Evolutionary conservation across 2,888 invertebrate genomes (phyloP).

Genomic region (Reticulitermes lucifugus): DNA sequence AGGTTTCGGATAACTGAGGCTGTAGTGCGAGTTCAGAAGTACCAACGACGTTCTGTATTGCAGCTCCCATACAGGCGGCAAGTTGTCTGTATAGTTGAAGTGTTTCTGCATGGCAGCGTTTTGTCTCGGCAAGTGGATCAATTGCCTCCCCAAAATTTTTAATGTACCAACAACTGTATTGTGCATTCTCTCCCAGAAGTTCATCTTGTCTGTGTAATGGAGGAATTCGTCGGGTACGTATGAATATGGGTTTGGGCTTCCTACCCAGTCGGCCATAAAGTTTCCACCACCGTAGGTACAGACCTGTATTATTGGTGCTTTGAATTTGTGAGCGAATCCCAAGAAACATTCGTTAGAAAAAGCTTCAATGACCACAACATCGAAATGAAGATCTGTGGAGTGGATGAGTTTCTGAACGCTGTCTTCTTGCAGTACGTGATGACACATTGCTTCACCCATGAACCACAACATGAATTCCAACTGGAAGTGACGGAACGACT

Average conservation of each 20-base stretch:
- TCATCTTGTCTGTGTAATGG: slow-evolving; percentile 65
- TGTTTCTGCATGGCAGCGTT: slow-evolving; percentile 37
- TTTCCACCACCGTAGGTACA: slow-evolving; percentile 64
- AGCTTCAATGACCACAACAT: slow-evolving; percentile 45
- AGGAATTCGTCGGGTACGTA: slow-evolving; percentile 67
- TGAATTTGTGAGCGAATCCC: slow-evolving; percentile 49
- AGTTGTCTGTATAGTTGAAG: slow-evolving; percentile 25
- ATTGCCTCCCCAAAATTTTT: neutral
- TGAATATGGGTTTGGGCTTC: slow-evolving; percentile 65
- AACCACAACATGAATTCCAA: neutral
- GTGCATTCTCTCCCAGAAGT: slow-evolving; percentile 57
- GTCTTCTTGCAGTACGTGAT: slow-evolving; percentile 39
- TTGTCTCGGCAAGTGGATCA: slow-evolving; percentile 40
- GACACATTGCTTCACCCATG: slow-evolving; percentile 32
- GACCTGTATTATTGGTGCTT: slow-evolving; percentile 58
- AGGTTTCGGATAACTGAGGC: slow-evolving; percentile 55
- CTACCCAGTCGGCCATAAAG: slow-evolving; percentile 65
- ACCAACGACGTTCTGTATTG: slow-evolving; percentile 54
- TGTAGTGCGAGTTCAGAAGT: slow-evolving; percentile 57
- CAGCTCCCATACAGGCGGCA: slow-evolving; percentile 52
- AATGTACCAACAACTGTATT: neutral
- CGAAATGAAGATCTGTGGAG: slow-evolving; percentile 47
- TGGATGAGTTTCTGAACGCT: slow-evolving; percentile 52
- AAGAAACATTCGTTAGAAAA: slow-evolving; percentile 48
- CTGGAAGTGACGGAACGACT: neutral